Evolutionary conservation across 2,113 vertebrate genomes (phyloP).

Genomic region (Burhinus oedicnemus): DNA sequence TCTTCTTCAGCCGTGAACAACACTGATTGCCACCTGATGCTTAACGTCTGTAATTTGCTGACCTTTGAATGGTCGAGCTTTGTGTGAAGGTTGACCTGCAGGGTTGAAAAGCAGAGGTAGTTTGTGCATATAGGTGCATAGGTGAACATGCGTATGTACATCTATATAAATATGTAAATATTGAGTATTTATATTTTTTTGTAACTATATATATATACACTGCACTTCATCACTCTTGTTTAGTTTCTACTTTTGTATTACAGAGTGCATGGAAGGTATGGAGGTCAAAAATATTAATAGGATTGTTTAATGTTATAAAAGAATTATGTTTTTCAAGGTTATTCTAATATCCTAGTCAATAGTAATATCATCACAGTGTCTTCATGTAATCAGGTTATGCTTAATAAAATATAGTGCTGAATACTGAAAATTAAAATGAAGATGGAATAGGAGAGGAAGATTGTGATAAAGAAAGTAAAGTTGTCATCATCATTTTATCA

Average conservation of each 20-base stretch:
- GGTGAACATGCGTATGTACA: neutral
- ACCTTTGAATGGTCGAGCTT: neutral
- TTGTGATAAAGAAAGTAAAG: conserved; percentile 51
- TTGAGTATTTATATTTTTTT: neutral
- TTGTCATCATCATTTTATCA: conserved; percentile 67
- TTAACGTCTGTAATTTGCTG: neutral
- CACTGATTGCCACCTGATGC: neutral
- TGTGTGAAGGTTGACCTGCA: neutral
- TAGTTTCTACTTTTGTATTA: neutral
- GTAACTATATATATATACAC: neutral
- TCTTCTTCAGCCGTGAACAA: neutral
- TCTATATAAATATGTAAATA: neutral
- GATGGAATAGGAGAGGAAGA: conserved; percentile 55
- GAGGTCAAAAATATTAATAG: conserved; percentile 43
- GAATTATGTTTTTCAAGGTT: conserved; percentile 58
- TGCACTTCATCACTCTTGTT: neutral
- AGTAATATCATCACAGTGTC: conserved; percentile 48
- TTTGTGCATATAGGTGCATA: neutral
- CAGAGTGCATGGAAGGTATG: neutral
- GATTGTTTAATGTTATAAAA: conserved; percentile 33
- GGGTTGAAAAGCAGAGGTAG: neutral
- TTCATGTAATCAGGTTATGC: conserved; percentile 44
- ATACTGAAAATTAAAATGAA: conserved; percentile 60
- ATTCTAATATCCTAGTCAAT: conserved; percentile 59
- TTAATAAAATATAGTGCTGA: conserved; percentile 57